Percentiles rank a stretch among this genome's conserved stretches.
Conservation (phyloP, 2,113 vertebrate species). For the Notechis scutatus region DNA sequence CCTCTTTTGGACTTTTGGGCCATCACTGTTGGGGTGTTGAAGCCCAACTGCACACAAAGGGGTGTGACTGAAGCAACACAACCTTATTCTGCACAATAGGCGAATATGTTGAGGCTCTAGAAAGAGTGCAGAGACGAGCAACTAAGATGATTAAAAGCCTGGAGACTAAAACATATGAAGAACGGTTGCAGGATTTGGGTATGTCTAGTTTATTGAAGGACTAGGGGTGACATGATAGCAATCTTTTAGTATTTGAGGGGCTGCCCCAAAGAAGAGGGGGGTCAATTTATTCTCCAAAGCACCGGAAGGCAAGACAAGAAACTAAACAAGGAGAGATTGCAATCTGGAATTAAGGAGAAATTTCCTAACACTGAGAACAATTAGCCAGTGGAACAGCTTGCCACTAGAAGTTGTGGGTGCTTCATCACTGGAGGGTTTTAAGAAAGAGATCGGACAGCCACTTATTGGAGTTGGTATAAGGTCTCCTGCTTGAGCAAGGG, state of each 20-base stretch:
- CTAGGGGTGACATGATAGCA: rapidly evolving
- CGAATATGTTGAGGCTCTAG: neutral
- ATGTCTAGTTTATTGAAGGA: neutral
- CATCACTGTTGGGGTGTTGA: neutral
- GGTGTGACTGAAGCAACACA: neutral
- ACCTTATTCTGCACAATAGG: neutral
- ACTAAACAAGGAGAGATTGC: no score
- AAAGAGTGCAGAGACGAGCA: neutral
- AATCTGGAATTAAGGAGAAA: no score
- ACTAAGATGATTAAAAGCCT: neutral
- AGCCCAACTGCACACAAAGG: neutral
- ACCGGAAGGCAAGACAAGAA: no score
- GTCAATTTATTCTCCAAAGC: neutral
- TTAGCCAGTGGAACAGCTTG: no score
- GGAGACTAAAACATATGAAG: neutral
- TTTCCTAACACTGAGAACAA: no score
- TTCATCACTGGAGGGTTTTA: no score
- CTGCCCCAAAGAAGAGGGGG: neutral
- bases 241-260: neutral
- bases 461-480: neutral
- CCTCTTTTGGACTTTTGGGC: neutral
- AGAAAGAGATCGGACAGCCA: neutral
- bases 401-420: no score
- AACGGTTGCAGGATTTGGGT: neutral
- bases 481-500: neutral